phyloP scores from a whole-genome alignment of 2,888 invertebrate genomes.

The Temnothorax ravouxi region DNA sequence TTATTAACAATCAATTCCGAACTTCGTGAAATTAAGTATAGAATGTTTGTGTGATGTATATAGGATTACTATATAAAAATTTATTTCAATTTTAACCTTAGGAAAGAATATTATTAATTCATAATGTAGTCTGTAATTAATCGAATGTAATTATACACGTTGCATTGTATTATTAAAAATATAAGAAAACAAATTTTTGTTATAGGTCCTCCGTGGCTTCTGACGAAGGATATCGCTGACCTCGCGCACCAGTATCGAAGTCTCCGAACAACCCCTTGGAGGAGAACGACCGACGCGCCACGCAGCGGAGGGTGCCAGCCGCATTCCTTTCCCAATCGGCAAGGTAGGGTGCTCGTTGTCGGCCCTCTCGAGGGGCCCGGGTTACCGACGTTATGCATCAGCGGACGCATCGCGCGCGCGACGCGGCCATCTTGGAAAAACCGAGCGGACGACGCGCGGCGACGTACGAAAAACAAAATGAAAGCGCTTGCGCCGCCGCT shows the following conservation, averaged over 20 bases:
- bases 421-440: constrained; percentile 85
- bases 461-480: constrained; percentile 86
- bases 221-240: constrained; percentile 30
- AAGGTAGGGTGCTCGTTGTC: constrained; percentile 70
- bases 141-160: neutral
- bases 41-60: neutral
- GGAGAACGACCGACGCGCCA: constrained; percentile 74
- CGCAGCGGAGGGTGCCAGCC: constrained; percentile 72
- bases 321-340: constrained; percentile 76
- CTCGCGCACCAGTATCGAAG: constrained; percentile 67
- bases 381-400: constrained; percentile 71
- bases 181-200: neutral
- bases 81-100: neutral
- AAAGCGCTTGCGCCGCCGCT: constrained; percentile 86
- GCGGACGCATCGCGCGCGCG: constrained; percentile 46
- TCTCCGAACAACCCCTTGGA: constrained; percentile 60
- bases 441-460: constrained; percentile 80
- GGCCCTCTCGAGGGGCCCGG: constrained; percentile 57
- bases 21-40: neutral
- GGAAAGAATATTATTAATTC: neutral
- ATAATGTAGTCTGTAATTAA: neutral
- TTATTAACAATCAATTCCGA: neutral
- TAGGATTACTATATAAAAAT: neutral
- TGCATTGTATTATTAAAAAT: neutral
- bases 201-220: neutral